These are phyloP conservation scores for Deilephila porcellus DNA, from an alignment of 2,888 invertebrate genomes.

Conservation along the genomic window DNA sequence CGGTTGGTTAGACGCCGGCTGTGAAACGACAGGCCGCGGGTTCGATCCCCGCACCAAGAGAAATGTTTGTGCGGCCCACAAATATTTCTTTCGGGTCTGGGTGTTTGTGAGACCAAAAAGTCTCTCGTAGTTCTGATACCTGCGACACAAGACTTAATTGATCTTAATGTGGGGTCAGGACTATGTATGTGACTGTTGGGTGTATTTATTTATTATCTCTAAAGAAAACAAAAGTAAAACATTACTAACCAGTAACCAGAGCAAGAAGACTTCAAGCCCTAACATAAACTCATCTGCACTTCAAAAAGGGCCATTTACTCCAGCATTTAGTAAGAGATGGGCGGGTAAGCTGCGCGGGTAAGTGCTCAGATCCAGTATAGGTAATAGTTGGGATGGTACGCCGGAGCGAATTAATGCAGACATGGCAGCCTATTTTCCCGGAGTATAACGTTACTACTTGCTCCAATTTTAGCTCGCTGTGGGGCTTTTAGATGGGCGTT, in stretches of 20 bases:
- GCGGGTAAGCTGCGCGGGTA: conserved; percentile 12
- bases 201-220: no score
- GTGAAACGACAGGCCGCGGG: no score
- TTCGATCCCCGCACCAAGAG: no score
- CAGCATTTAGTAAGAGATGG: not conserved
- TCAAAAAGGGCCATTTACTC: conserved; percentile 1
- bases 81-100: no score
- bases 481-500: conserved; percentile 40
- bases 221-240: no score
- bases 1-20: no score
- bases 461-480: conserved; percentile 41
- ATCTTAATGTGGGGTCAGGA: no score
- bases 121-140: no score
- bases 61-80: no score
- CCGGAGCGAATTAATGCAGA: conserved; percentile 62
- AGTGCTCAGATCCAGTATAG: not conserved
- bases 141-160: no score
- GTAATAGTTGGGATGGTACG: conserved; percentile 18
- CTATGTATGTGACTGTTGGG: no score
- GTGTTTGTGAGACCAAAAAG: no score
- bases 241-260: not conserved
- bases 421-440: conserved; percentile 58
- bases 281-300: not conserved
- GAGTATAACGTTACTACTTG: conserved; percentile 57
- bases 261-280: not conserved